Percentiles rank a stretch among this genome's conserved stretches.
phyloP scores from a whole-genome alignment of 2,113 vertebrate genomes.

The Silurus meridionalis region DNA sequence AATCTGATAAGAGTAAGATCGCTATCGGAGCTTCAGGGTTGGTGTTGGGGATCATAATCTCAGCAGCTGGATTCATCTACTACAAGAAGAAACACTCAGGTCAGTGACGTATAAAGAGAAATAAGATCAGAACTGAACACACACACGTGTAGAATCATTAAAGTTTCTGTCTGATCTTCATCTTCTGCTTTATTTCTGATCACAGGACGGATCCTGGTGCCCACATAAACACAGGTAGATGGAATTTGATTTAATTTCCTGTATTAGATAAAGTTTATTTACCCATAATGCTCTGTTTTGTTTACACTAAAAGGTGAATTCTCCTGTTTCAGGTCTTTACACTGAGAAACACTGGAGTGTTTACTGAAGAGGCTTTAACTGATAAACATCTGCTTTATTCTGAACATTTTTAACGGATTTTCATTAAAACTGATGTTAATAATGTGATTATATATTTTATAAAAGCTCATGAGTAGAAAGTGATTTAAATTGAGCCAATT shows the following conservation, averaged over 20 bases:
- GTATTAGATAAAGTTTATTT: neutral
- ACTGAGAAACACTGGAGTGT: neutral
- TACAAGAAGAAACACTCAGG: conserved; percentile 50
- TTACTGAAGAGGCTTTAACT: neutral
- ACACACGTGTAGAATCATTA: too few species aligned
- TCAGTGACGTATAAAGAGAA: neutral
- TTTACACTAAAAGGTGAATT: neutral
- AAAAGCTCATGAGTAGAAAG: neutral
- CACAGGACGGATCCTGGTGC: conserved; percentile 51
- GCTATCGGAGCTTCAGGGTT: conserved; percentile 56
- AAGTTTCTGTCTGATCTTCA: neutral
- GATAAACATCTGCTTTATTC: conserved; percentile 9
- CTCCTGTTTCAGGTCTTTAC: neutral
- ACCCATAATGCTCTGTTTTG: neutral
- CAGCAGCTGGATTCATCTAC: conserved; percentile 56
- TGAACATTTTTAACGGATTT: neutral
- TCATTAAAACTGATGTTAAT: neutral
- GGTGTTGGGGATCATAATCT: conserved; percentile 58
- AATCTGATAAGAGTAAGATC: conserved; percentile 52
- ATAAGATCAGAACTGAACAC: too few species aligned
- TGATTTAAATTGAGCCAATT: neutral
- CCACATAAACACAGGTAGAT: conserved; percentile 12
- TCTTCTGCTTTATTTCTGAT: neutral
- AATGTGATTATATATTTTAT: neutral
- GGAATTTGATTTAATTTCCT: neutral